Base-by-base conservation (phyloP, 2,888 invertebrate species). In the Baronia brevicornis region DNA sequence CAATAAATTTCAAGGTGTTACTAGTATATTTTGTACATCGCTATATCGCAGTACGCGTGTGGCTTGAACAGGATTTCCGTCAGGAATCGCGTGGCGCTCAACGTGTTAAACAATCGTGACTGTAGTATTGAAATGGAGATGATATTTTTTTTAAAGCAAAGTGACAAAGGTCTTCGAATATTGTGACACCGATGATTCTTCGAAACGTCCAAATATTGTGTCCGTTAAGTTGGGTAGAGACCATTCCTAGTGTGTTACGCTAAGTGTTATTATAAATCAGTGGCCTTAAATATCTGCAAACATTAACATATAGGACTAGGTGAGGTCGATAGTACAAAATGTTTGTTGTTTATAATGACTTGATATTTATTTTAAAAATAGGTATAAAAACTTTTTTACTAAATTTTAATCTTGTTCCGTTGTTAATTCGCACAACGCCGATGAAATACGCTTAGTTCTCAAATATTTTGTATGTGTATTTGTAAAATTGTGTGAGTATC, bases 301-400 rank as follows among this genome's bases (percentile, higher is more conserved):
- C 49, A 48, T 21, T 24, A 24, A 23, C 12, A n/a, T n/a, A n/a
- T n/a, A 13, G 12, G 7, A 22, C 9, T 13, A 22, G 12, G 19
- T 22, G 51, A 54, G 54, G 59, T 60, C 54, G 44, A 56, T 62
- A 74, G 75, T 78, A 77, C 77, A 77, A 77, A 73, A 46, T 39
- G 33, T 53, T 44, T 51, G 45, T 51, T 58, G 39, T 44, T 44
- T 51, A 49, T 48, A 44, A 46, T 41, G 23, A 43, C 35, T 41
- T 41, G 14, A 39, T 39, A 39, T 35, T 42, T 50, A 46, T 30
- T 34, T 8, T 25, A 25, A n/a, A 9, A 20, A 26, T 22, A 15
- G 10, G 20, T 18, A 19, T 22, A 20, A 10, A 33, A 22, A 23
- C 21, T 32, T 15, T n/a, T 22, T 11, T 15, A 32, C 12, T 11